These are phyloP conservation scores for Podarcis muralis DNA, from an alignment of 2,113 vertebrate species.

Conservation along the genomic window DNA sequence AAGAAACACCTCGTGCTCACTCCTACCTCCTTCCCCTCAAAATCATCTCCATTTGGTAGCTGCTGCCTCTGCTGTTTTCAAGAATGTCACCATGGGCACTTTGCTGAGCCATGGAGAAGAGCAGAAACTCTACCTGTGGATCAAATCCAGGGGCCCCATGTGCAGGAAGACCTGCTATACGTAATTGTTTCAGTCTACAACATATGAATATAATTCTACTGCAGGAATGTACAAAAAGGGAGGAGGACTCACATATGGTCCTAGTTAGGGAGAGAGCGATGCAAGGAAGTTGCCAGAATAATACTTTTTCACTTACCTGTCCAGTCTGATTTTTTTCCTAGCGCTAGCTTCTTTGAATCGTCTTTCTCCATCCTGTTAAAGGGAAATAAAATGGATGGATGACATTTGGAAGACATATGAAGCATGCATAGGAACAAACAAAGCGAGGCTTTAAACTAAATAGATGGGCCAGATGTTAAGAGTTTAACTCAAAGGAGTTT, in stretches of 20 bases:
- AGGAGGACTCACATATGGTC: background rate
- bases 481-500: background rate
- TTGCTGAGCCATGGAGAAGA: background rate
- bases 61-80: background rate
- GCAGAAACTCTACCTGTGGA: background rate
- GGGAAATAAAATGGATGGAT: background rate
- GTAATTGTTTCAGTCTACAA: background rate
- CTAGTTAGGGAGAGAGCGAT: background rate
- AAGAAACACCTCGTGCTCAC: no score
- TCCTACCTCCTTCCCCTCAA: background rate
- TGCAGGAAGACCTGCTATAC: background rate
- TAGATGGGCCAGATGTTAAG: background rate
- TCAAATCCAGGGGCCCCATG: background rate
- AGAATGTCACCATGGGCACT: background rate
- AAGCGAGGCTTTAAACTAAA: background rate
- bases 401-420: background rate
- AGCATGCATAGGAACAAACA: background rate
- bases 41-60: background rate
- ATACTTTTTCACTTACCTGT: conserved; percentile 77
- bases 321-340: conserved; percentile 91
- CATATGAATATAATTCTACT: background rate
- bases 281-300: background rate
- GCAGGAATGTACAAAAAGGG: background rate
- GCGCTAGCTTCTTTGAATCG: conserved; percentile 91
- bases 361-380: conserved; percentile 88